Evolutionary conservation across 64 coral and sea anemone species (phyloP).

Genomic region (Hydrozoanthus tunicans): DNA sequence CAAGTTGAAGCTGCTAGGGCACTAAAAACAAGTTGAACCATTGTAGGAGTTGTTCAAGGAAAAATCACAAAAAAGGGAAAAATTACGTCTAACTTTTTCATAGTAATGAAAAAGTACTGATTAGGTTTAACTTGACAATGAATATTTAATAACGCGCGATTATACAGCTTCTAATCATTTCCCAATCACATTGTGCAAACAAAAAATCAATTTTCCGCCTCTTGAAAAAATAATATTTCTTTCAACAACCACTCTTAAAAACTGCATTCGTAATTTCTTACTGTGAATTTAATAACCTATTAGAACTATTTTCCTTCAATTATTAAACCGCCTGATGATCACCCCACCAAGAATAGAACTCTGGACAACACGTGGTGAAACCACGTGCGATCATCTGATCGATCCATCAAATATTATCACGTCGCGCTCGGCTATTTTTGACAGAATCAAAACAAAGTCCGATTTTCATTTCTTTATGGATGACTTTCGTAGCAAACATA

Average conservation of each 20-base stretch:
- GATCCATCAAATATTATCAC: not conserved
- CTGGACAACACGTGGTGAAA: not conserved
- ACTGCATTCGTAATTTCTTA: not conserved
- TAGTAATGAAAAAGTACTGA: not conserved
- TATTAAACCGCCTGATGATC: not conserved
- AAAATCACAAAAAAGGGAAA: not conserved
- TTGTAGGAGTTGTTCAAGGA: not conserved
- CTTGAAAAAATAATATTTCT: not conserved
- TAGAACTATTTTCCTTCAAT: not conserved
- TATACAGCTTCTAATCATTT: not conserved
- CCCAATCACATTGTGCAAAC: not conserved
- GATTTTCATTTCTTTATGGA: not conserved
- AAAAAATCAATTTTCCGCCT: not conserved
- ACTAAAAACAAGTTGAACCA: not conserved
- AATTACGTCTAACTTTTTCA: not conserved
- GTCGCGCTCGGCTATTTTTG: not conserved
- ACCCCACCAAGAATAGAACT: not conserved
- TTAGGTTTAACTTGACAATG: not conserved
- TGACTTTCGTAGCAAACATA: not conserved
- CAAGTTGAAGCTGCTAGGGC: too few species aligned
- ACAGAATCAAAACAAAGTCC: not conserved
- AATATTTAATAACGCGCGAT: constrained; percentile 4
- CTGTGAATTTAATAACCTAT: not conserved
- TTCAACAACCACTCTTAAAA: not conserved
- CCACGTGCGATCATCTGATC: not conserved